Percentiles rank a stretch among this genome's conserved stretches.
phyloP scores from a whole-genome alignment of 2,797 vertebrate species.

The Uromys caudimaculatus region DNA sequence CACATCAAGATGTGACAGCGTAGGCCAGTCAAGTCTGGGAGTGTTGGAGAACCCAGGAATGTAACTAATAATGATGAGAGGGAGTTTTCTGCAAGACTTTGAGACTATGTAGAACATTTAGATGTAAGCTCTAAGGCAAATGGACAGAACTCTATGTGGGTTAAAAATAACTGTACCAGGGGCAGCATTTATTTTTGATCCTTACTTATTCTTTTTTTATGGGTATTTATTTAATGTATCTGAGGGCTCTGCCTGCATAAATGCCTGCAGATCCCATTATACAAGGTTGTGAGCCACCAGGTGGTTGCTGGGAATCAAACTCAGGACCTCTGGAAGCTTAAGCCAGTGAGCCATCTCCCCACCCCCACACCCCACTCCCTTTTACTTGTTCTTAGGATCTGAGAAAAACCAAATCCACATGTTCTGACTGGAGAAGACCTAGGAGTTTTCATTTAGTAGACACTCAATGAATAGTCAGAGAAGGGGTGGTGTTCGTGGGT shows the following conservation, averaged over 20 bases:
- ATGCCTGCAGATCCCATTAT: not conserved
- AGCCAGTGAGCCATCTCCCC: not conserved
- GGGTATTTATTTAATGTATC: not conserved
- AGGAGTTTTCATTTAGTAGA: not conserved
- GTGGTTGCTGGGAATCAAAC: not conserved
- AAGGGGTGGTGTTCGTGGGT: not conserved
- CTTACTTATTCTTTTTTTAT: not conserved
- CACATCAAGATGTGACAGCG: not conserved
- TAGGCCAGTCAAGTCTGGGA: not conserved
- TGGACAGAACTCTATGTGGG: not conserved
- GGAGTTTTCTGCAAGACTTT: conserved; percentile 1
- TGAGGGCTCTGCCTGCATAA: not conserved
- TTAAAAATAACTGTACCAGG: not conserved
- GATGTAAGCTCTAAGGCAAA: not conserved
- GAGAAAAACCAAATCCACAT: not conserved
- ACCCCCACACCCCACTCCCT: too few species aligned
- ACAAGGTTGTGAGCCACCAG: not conserved
- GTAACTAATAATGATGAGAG: not conserved
- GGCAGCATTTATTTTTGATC: not conserved
- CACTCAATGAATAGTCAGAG: not conserved
- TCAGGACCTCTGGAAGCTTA: not conserved
- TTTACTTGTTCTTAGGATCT: not conserved
- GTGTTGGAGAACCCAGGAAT: not conserved
- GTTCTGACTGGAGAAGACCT: not conserved
- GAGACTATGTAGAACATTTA: not conserved